Base-by-base conservation (phyloP, 2,113 vertebrate species). In the Opisthocomus hoazin region DNA sequence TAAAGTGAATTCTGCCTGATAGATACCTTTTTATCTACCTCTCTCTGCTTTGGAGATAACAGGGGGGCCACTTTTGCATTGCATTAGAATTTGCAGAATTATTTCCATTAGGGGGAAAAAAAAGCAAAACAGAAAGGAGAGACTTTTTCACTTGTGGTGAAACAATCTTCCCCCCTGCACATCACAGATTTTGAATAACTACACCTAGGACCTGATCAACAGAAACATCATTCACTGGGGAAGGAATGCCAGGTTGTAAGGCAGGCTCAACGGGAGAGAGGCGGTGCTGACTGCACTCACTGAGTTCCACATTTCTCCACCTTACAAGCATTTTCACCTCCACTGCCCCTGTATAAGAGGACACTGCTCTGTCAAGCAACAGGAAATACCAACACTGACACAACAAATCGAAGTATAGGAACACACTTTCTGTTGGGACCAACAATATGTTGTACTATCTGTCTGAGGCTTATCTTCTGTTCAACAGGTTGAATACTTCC, bases 261-360 rank as follows among this genome's bases (percentile, higher is more conserved):
- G 13, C 78, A 93, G 56, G 83, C 48, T 90, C 53, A 29, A 60
- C 11, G 36, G 43, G 21, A 65, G 45, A 53, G 39, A 74, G 26
- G 37, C 6, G 6, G 34, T 0, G 4, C 2, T 8, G 71, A 19
- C 11, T 30, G 50, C 46, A 23, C 51, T 45, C 74, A 7, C 13
- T 0, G 0, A 11, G 8, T 43, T 77, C 91, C 30, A 0, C 5
- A 24, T 26, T 48, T 66, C 68, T 80, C 58, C 34, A 51, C 6
- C 71, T 60, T 48, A 74, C 11, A 32, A 34, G 19, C 46, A 32
- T 46, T 80, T 78, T 78, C 69, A 32, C n/a, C 57, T 50, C 53
- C 57, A 15, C 76, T 66, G 54, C 46, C 29, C 16, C 69, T 34
- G 13, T 6, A 1, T 15, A n/a, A 63, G 26, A 50, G 32, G 32